phyloP scores from a whole-genome alignment of 2,888 invertebrate species.

The Microplitis deprimator region DNA sequence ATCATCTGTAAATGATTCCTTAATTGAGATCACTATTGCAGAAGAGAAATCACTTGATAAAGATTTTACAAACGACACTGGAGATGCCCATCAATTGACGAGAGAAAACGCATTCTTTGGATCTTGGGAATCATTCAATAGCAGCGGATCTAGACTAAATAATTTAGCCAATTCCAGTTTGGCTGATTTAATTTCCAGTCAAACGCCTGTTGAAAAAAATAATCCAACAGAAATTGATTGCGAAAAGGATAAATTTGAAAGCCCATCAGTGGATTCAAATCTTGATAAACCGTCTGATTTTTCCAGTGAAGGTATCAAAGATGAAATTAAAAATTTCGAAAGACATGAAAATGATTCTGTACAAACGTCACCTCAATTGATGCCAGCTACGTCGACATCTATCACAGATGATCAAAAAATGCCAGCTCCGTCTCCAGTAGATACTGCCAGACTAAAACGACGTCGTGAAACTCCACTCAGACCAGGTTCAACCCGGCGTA shows the following conservation, averaged over 20 bases:
- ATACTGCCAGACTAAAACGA: slow-evolving; percentile 36
- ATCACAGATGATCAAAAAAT: slow-evolving; percentile 31
- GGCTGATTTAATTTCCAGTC: not conserved
- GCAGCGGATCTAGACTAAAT: slow-evolving; percentile 35
- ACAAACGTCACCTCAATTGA: slow-evolving; percentile 17
- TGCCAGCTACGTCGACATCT: slow-evolving; percentile 35
- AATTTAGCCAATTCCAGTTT: not conserved
- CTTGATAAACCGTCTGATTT: not conserved
- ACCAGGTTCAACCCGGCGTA: slow-evolving; percentile 16
- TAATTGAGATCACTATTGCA: not conserved
- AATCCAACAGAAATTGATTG: not conserved
- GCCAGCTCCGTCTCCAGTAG: slow-evolving; percentile 16
- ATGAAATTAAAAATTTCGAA: slow-evolving; percentile 36
- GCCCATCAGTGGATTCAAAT: not conserved
- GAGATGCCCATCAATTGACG: slow-evolving; percentile 34
- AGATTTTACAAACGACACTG: not conserved
- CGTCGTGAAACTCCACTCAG: slow-evolving; percentile 33
- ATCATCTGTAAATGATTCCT: not conserved
- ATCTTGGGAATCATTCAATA: slow-evolving; percentile 50
- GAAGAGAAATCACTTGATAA: slow-evolving; percentile 15
- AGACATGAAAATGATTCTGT: slow-evolving; percentile 39
- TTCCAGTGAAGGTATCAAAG: not conserved
- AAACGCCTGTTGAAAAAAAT: not conserved
- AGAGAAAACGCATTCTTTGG: slow-evolving; percentile 53
- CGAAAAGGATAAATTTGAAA: not conserved